A percentile compares a stretch with the other conserved stretches of the same genome.
Conservation (phyloP, 2,888 invertebrate species). For the Scaptomyza parva region DNA sequence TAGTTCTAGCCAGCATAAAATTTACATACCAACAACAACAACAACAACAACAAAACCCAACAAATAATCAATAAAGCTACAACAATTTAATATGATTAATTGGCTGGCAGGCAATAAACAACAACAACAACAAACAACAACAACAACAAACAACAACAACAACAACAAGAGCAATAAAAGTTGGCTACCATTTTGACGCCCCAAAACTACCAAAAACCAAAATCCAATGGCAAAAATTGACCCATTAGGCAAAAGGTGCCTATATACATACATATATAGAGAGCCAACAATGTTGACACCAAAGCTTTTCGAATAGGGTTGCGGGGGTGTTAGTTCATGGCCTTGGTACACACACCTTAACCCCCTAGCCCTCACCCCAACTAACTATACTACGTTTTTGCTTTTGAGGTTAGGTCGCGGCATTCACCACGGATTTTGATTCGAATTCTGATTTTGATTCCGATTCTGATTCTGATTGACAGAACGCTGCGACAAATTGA, state of each 20-base stretch:
- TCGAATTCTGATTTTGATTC: conserved; percentile 10
- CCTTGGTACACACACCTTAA: background rate
- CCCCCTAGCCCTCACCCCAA: no score
- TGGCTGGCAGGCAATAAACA: conserved; percentile 54
- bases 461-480: conserved; percentile 53
- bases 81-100: conserved; percentile 76
- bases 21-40: conserved; percentile 46
- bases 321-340: background rate
- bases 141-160: background rate
- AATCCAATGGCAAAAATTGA: conserved; percentile 18
- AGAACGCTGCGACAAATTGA: conserved; percentile 47
- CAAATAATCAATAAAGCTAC: conserved; percentile 67
- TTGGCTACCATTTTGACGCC: conserved; percentile 10
- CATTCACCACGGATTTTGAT: conserved; percentile 6
- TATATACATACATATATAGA: no score
- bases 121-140: background rate
- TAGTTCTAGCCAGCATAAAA: conserved; percentile 60
- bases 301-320: conserved; percentile 22
- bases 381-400: conserved; percentile 6
- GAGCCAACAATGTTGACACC: conserved; percentile 32
- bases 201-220: conserved; percentile 2
- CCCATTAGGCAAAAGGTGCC: no score
- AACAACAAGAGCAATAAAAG: conserved; percentile 8
- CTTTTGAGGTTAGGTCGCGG: conserved; percentile 55
- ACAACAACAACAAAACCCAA: conserved; percentile 1